These are phyloP conservation scores for Rhombomys opimus DNA, from an alignment of 2,113 vertebrate species.

Conservation along the genomic window DNA sequence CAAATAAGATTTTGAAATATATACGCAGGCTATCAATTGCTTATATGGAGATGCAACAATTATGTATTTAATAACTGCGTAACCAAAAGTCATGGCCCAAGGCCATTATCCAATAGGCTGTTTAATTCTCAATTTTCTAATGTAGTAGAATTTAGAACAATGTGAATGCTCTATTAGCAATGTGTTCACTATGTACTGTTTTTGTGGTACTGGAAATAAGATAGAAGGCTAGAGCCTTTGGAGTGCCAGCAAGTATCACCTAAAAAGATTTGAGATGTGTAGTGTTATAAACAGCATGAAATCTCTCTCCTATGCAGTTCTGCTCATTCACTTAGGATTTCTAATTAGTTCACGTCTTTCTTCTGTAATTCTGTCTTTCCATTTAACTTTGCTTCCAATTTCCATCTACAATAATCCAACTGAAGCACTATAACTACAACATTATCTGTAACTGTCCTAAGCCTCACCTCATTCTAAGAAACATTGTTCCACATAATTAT, in stretches of 20 bases:
- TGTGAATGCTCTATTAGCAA: background rate
- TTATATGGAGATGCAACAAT: background rate
- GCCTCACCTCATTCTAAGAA: background rate
- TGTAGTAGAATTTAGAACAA: conserved; percentile 17
- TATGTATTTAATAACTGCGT: background rate
- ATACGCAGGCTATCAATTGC: background rate
- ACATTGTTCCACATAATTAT: background rate
- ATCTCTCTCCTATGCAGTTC: background rate
- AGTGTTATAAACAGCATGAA: background rate
- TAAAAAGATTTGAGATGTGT: background rate
- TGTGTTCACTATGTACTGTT: background rate
- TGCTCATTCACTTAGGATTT: background rate
- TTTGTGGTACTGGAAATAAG: background rate
- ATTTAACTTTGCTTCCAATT: background rate
- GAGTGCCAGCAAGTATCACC: background rate
- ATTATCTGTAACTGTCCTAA: background rate
- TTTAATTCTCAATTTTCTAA: conserved; percentile 34
- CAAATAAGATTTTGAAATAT: background rate
- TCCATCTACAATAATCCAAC: background rate
- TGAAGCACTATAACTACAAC: background rate
- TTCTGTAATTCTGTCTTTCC: background rate
- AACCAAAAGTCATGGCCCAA: background rate
- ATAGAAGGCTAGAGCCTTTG: background rate
- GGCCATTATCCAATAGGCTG: background rate
- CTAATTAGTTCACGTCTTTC: background rate